These are phyloP conservation scores for Oxygymnocypris stewartii DNA, from an alignment of 2,113 vertebrate species.

Conservation along the genomic window DNA sequence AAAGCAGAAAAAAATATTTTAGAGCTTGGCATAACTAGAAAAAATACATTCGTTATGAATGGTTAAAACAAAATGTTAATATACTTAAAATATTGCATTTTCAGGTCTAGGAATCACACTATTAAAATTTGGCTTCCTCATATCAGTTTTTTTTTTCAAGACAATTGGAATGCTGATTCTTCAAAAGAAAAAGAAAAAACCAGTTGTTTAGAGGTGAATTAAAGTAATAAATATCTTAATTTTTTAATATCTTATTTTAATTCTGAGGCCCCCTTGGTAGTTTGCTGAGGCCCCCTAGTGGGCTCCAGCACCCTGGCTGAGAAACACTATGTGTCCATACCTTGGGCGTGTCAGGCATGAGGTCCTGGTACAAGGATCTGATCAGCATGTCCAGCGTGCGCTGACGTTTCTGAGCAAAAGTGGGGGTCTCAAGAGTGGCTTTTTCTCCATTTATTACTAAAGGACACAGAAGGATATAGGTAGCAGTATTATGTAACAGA, in stretches of 20 bases:
- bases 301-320: neutral
- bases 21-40: neutral
- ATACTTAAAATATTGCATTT: neutral
- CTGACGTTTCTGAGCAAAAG: constrained; percentile 97
- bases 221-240: neutral
- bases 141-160: neutral
- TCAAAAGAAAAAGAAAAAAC: too few relatives aligned
- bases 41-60: neutral
- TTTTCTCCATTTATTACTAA: constrained; percentile 99
- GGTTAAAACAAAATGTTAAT: neutral
- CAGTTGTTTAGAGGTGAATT: too few relatives aligned
- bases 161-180: neutral
- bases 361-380: constrained; percentile 94
- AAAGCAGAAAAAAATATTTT: neutral
- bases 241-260: neutral
- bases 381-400: constrained; percentile 98
- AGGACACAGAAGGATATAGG: neutral
- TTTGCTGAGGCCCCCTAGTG: neutral
- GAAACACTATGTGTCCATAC: constrained; percentile 67
- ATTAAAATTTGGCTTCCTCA: neutral
- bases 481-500: constrained; percentile 8
- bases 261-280: neutral
- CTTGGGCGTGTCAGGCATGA: constrained; percentile 95
- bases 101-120: neutral
- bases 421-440: constrained; percentile 97